phyloP scores from a whole-genome alignment of 2,888 invertebrate genomes.

The Caenorhabditis auriculariae region DNA sequence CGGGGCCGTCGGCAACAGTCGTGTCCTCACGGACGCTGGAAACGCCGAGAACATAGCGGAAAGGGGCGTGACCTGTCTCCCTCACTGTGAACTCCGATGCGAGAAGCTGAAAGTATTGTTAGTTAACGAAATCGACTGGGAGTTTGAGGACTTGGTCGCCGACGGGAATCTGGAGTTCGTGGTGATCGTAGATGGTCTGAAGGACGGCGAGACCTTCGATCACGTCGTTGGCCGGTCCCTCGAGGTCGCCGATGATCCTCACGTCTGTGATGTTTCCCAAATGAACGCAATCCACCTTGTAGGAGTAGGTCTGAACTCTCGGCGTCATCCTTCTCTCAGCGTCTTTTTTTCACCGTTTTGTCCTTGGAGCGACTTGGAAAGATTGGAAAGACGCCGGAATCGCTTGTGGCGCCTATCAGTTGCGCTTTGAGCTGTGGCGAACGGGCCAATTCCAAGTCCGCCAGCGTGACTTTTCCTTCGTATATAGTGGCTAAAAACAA shows the following conservation, averaged over 20 bases:
- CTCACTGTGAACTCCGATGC: slow-evolving; percentile 30
- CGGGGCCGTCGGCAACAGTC: background rate
- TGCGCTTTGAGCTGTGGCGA: slow-evolving; percentile 1
- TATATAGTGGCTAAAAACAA: slow-evolving; percentile 51
- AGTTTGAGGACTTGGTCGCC: background rate
- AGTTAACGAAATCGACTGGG: background rate
- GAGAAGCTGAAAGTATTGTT: slow-evolving; percentile 26
- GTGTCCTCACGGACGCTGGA: background rate
- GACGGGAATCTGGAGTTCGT: background rate
- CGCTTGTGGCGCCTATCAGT: slow-evolving; percentile 31
- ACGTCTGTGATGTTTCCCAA: slow-evolving; percentile 30
- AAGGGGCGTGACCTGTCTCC: slow-evolving; percentile 53
- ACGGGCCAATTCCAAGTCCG: slow-evolving; percentile 18
- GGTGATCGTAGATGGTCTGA: slow-evolving; percentile 12
- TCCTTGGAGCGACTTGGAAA: slow-evolving; percentile 8
- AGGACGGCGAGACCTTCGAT: slow-evolving; percentile 26
- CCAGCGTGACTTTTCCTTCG: slow-evolving; percentile 48
- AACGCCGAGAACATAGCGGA: slow-evolving; percentile 20
- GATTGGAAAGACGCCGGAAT: slow-evolving; percentile 43
- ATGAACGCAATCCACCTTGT: slow-evolving; percentile 54
- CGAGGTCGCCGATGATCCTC: slow-evolving; percentile 20
- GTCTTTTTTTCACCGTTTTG: slow-evolving; percentile 13
- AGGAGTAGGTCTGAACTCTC: slow-evolving; percentile 41
- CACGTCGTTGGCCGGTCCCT: slow-evolving; percentile 22
- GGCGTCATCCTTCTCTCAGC: background rate